phyloP scores from a whole-genome alignment of 2,888 invertebrate species.

The Sesia apiformis region DNA sequence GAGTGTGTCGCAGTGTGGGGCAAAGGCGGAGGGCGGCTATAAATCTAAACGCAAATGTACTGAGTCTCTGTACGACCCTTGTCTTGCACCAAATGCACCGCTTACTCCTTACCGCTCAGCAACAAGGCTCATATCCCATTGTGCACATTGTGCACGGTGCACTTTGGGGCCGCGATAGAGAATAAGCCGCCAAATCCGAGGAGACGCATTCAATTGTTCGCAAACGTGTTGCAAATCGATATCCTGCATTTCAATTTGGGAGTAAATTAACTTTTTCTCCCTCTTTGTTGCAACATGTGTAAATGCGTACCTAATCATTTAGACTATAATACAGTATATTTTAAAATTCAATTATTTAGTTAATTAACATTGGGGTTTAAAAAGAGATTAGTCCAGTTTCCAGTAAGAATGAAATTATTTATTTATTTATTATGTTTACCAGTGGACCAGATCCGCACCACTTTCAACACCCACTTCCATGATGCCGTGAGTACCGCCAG shows the following conservation, averaged over 20 bases:
- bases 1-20: not conserved
- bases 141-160: too few relatives aligned
- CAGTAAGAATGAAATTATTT: too few relatives aligned
- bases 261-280: conserved; percentile 7
- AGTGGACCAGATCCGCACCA: too few relatives aligned
- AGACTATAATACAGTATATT: too few relatives aligned
- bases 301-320: too few relatives aligned
- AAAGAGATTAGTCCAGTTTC: too few relatives aligned
- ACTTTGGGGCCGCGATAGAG: conserved; percentile 9
- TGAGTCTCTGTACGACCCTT: not conserved
- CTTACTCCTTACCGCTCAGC: not conserved
- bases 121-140: not conserved
- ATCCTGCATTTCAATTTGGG: conserved; percentile 11
- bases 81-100: not conserved
- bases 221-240: conserved; percentile 9
- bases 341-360: too few relatives aligned
- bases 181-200: conserved; percentile 16
- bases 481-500: too few relatives aligned
- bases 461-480: too few relatives aligned
- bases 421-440: too few relatives aligned
- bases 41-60: conserved; percentile 20
- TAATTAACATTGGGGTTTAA: too few relatives aligned
- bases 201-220: conserved; percentile 21
- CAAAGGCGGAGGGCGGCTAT: conserved; percentile 5
- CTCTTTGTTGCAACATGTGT: too few relatives aligned